Evolutionary conservation across 2,797 vertebrate species (phyloP).

Genomic region (Anniella stebbinsi): DNA sequence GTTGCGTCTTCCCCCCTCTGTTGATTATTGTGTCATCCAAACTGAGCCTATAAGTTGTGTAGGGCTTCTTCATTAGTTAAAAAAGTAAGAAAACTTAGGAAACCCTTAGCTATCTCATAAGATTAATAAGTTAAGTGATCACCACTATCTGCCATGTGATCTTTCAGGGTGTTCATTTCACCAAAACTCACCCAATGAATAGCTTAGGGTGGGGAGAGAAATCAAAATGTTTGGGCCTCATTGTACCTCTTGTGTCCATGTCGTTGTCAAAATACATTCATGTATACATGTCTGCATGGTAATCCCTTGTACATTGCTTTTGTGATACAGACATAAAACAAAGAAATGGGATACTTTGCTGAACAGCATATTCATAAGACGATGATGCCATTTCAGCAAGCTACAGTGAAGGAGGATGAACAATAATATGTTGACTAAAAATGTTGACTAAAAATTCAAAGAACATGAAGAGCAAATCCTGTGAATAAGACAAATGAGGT

Average conservation of each 20-base stretch:
- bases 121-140: background rate
- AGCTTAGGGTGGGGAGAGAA: background rate
- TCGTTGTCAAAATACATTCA: background rate
- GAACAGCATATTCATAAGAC: background rate
- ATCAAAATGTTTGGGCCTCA: background rate
- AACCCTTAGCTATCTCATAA: too few species aligned
- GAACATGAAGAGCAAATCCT: background rate
- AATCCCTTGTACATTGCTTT: background rate
- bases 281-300: background rate
- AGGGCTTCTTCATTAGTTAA: background rate
- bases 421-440: background rate
- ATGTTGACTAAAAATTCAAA: slow-evolving; percentile 27
- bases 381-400: background rate
- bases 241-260: too few species aligned
- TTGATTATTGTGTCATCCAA: too few species aligned
- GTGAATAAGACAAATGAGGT: slow-evolving; percentile 31
- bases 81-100: background rate
- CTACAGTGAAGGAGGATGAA: background rate
- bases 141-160: too few species aligned
- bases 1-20: too few species aligned
- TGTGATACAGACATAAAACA: background rate
- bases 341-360: background rate
- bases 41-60: too few species aligned
- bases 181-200: background rate
- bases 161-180: background rate